These are phyloP conservation scores for Tolypeutes matacus DNA, from an alignment of 2,797 vertebrate species.

Conservation along the genomic window DNA sequence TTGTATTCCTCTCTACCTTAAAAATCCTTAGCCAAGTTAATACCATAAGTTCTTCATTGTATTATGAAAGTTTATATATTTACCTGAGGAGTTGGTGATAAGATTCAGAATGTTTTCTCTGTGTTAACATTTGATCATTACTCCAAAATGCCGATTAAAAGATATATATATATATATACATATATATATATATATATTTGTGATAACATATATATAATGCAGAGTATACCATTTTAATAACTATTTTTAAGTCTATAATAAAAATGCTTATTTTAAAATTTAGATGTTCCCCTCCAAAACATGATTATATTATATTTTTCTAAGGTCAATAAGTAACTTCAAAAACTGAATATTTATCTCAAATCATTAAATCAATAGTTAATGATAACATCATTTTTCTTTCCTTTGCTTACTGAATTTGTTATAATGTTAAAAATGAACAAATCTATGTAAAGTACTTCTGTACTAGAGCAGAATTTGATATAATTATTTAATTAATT, in stretches of 20 bases:
- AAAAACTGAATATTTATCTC: not conserved
- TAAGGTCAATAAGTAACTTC: not conserved
- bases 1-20: not conserved
- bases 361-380: not conserved
- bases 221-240: too few species aligned
- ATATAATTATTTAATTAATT: constrained; percentile 10
- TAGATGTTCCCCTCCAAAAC: not conserved
- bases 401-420: not conserved
- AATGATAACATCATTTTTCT: not conserved
- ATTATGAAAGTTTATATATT: not conserved
- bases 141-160: not conserved
- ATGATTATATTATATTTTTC: not conserved
- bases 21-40: not conserved
- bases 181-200: too few species aligned
- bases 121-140: not conserved
- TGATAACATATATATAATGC: too few species aligned
- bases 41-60: not conserved
- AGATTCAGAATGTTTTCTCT: not conserved
- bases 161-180: too few species aligned
- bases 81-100: not conserved
- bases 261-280: not conserved
- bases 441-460: not conserved
- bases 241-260: too few species aligned
- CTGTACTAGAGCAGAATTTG: not conserved
- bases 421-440: not conserved